A percentile compares a stretch with the other conserved stretches of the same genome.
These are phyloP conservation scores for Hyles lineata DNA, from an alignment of 2,888 invertebrate genomes.

Conservation along the genomic window DNA sequence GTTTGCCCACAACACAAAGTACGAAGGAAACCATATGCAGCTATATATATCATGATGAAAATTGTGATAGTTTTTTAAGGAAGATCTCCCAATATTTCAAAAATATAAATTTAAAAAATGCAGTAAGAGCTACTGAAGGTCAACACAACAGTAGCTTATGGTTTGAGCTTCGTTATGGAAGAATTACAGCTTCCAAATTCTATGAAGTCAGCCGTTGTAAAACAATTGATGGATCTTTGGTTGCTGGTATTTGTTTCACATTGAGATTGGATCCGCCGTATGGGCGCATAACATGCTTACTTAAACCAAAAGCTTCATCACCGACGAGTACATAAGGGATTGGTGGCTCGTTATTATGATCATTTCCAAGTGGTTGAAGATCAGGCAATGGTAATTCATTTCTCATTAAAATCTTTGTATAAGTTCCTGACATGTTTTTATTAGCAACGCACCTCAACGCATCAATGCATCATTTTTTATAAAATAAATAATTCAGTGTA, in stretches of 20 bases:
- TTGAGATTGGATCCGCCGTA: slow-evolving; percentile 34
- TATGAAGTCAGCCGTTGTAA: not conserved
- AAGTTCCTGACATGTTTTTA: no score
- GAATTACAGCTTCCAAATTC: not conserved
- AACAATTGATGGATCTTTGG: not conserved
- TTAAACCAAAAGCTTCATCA: slow-evolving; percentile 40
- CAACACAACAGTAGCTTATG: not conserved
- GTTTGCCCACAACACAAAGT: no score
- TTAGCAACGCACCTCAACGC: no score
- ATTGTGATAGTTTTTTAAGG: not conserved
- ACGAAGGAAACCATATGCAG: not conserved
- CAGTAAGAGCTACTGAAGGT: not conserved
- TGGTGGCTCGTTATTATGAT: slow-evolving; percentile 20
- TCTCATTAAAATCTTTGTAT: slow-evolving; percentile 40
- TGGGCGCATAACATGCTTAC: slow-evolving; percentile 39
- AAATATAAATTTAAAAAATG: slow-evolving; percentile 1
- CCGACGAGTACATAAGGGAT: slow-evolving; percentile 39
- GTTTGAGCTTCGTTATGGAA: not conserved
- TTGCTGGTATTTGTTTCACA: slow-evolving; percentile 19
- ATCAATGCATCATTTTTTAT: no score
- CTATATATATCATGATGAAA: not conserved
- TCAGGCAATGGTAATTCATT: slow-evolving; percentile 33
- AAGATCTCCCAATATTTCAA: not conserved
- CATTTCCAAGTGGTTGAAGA: slow-evolving; percentile 35
- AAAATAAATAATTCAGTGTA: no score